Percentiles rank a stretch among this genome's conserved stretches.
These are phyloP conservation scores for Alligator mississippiensis DNA, from an alignment of 2,113 vertebrate species.

Conservation along the genomic window DNA sequence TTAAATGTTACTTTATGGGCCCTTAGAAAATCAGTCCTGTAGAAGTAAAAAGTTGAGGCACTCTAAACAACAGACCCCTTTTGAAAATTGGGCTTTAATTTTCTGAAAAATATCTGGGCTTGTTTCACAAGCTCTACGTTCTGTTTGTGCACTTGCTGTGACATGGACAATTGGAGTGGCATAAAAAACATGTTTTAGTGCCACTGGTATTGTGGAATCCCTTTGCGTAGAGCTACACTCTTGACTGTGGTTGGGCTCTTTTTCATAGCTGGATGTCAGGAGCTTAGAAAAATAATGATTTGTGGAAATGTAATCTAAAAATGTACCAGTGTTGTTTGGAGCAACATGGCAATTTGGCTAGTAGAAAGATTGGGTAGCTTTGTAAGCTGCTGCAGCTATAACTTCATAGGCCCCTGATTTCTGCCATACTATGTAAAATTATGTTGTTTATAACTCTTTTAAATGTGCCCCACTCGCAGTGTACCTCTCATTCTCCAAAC, in stretches of 20 bases:
- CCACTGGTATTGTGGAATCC: not conserved
- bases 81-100: fast-evolving
- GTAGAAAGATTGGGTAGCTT: not conserved
- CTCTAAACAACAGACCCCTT: not conserved
- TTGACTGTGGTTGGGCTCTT: not conserved
- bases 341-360: not conserved
- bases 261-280: not conserved
- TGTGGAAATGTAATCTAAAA: not conserved
- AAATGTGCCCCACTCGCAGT: no score
- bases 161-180: not conserved
- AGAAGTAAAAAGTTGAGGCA: not conserved
- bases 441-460: not conserved
- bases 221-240: not conserved
- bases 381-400: not conserved
- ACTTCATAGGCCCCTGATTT: no score
- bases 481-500: no score
- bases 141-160: not conserved
- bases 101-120: fast-evolving
- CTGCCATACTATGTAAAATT: not conserved
- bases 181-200: not conserved
- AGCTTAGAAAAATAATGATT: not conserved
- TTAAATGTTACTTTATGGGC: no score
- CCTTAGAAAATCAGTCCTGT: not conserved
- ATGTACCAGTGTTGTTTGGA: not conserved
- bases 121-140: not conserved